Evolutionary conservation across 2,888 invertebrate species (phyloP).

Genomic region (Cepaea hortensis): DNA sequence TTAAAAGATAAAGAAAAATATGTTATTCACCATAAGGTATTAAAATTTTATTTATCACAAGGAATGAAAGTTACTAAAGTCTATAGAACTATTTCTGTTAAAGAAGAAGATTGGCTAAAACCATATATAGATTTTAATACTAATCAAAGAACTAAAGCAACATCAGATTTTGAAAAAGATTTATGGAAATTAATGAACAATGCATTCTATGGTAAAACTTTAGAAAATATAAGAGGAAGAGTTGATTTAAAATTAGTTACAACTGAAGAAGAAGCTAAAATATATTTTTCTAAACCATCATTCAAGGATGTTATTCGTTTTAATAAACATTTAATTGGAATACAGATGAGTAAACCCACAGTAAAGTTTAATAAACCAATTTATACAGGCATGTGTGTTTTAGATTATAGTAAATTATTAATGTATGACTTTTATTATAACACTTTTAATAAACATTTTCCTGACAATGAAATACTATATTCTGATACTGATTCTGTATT

Average conservation of each 20-base stretch:
- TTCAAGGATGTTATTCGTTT: conserved; percentile 45
- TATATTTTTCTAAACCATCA: conserved; percentile 2
- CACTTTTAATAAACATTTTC: conserved; percentile 26
- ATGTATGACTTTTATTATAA: conserved; percentile 52
- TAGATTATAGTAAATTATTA: conserved; percentile 49
- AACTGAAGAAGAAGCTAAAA: conserved; percentile 7
- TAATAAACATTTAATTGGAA: conserved; percentile 51
- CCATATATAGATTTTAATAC: conserved; percentile 68
- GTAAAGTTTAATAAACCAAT: conserved; percentile 51
- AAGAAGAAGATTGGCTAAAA: conserved; percentile 64
- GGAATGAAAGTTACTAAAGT: conserved; percentile 60
- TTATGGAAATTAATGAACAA: conserved; percentile 55
- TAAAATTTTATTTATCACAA: conserved; percentile 63
- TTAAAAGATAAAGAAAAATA: background rate
- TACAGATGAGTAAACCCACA: conserved; percentile 36
- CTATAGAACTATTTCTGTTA: conserved; percentile 58
- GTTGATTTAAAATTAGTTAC: background rate
- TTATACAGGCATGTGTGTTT: conserved; percentile 45
- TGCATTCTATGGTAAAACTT: conserved; percentile 32
- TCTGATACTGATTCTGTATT: conserved; percentile 28
- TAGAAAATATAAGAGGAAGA: conserved; percentile 16
- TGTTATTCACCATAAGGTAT: conserved; percentile 68
- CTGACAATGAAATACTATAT: conserved; percentile 25
- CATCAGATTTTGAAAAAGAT: conserved; percentile 70
- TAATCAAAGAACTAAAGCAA: conserved; percentile 58